Conservation (phyloP, 1,140 invertebrate species). For the Atta colombica region DNA sequence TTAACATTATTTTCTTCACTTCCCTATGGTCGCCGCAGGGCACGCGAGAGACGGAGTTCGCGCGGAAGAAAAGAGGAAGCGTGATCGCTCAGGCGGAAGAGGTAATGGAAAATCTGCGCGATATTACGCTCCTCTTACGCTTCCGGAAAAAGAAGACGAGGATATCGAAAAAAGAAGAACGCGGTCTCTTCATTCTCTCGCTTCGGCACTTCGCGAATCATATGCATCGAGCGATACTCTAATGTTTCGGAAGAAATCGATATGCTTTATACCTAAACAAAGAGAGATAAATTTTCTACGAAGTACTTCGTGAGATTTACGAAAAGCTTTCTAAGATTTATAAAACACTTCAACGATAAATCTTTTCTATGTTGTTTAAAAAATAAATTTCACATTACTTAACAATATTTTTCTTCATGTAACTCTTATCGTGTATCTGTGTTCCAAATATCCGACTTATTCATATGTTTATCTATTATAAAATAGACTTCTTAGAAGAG, state of each 20-base stretch:
- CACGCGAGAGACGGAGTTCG: constrained; percentile 31
- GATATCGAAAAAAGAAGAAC: constrained; percentile 15
- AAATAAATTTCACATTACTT: neutral
- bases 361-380: neutral
- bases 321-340: neutral
- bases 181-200: constrained; percentile 19
- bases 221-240: constrained; percentile 10
- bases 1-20: constrained; percentile 26
- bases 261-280: constrained; percentile 27
- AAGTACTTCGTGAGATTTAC: neutral
- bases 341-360: neutral
- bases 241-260: constrained; percentile 15
- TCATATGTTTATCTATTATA: neutral
- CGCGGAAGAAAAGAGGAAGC: constrained; percentile 10
- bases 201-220: constrained; percentile 9
- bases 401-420: neutral
- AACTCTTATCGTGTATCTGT: neutral
- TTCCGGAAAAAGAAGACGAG: constrained; percentile 3
- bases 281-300: neutral
- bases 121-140: constrained; percentile 45
- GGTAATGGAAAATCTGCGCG: constrained; percentile 56
- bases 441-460: neutral
- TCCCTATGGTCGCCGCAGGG: constrained; percentile 1
- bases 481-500: neutral
- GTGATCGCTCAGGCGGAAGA: constrained; percentile 13